Base-by-base conservation (phyloP, 2,888 invertebrate species). In the Opisthograptis luteolata region DNA sequence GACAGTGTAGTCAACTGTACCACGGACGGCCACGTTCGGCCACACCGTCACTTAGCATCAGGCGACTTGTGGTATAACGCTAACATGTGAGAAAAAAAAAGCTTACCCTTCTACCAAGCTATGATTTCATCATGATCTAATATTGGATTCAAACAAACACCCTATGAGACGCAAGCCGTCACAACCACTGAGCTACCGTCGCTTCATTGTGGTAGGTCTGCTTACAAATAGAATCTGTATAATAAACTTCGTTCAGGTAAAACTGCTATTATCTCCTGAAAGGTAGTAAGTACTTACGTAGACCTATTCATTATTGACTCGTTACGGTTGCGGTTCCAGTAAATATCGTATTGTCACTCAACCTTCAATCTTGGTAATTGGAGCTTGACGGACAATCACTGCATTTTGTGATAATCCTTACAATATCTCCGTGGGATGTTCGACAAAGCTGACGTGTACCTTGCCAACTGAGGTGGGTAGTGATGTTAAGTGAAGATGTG, bases 261-360 rank as follows among this genome's bases (percentile, higher is more conserved):
- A 47, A 8, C 12, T 40, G 48, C 22, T 50, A 56, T 42, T 55
- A 44, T 45, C 40, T 35, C 10, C 15, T 2, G 8, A 30, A 15
- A 14, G 15, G 4, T 9, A 32, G n/a, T 7, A 14, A 6, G 8
- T 9, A 17, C 17, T 5, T 32, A 9, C 1, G 6, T 32, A 10
- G 4, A 32, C 17, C 20, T 22, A 34, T 9, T n/a, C 20, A 20
- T 46, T 47, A 60, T 65, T 52, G 40, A 55, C 30, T 15, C 62
- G 77, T 78, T 73, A 71, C 74, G 74, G 68, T 68, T 45, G 46
- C 57, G 71, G 51, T 32, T 65, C 42, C 35, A 44, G 22, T 44
- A 40, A 59, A 58, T 62, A 31, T 35, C 9, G 34, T 37, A 64
- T 67, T 71, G 69, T 68, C 58, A 58, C 53, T 42, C 66, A 66